Base-by-base conservation (phyloP, 1,140 invertebrate genomes). In the Trachymyrmex cornetzi region DNA sequence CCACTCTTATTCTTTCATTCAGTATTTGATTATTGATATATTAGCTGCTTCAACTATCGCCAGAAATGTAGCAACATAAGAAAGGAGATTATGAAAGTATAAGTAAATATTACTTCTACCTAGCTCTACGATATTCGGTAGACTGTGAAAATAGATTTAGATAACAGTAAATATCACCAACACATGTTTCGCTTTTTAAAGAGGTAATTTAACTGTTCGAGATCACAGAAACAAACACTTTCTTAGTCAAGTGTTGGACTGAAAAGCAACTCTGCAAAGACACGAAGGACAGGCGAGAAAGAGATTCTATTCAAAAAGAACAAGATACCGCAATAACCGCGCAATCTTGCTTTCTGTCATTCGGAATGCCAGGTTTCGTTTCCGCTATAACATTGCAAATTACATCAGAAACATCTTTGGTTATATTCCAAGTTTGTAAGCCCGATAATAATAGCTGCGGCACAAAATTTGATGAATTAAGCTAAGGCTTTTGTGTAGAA, bases 341-440 rank as follows among this genome's bases (percentile, higher is more conserved):
- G 57, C 34, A 61, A 66, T 64, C 3, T 61, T 50, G 44, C 77
- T 79, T 66, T 64, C 44, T 34, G 24, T 3, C 44, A 48, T 30
- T 64, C 38, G 44, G 44, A 53, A 66, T 66, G 44, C 11, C 44
- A 48, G 66, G 27, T 38, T 64, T 66, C 24, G 19, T 64, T 79
- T 79, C 61, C 77, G 61, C 59, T 50, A 48, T 66, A 79, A 66
- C 66, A 79, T 66, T 64, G 19, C 27, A 79, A 79, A 79, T 79
- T 34, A 5, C 30, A 53, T 66, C 77, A 30, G 19, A n/a, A 79
- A 30, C 12, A 24, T 50, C 38, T 77, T 64, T 64, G 75, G 77
- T 79, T 27, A 34, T 7, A 34, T 79, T 79, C 61, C 44, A 79
- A 66, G 12, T 44, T 64, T 24, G 30, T 16, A 63, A 77, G 44